Conservation (phyloP, 2,113 vertebrate species). For the Daubentonia madagascariensis region DNA sequence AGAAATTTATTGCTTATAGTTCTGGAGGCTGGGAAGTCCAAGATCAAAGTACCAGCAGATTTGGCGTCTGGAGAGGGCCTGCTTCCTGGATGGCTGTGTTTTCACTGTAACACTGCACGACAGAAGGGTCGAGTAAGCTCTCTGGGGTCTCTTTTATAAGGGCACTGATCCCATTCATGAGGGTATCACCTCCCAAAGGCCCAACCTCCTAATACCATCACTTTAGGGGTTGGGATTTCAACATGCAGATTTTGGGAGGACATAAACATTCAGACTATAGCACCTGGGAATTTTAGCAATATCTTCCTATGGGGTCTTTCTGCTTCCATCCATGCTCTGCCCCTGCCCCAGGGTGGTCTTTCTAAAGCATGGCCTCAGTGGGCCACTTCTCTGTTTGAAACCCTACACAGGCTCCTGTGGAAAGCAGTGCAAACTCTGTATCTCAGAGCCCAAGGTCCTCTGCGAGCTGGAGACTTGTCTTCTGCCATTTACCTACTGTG, state of each 20-base stretch:
- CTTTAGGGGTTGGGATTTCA: not conserved
- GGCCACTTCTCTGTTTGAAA: not conserved
- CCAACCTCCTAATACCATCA: not conserved
- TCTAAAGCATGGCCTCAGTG: not conserved
- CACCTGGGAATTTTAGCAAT: not conserved
- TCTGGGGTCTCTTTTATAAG: not conserved
- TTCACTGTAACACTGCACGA: not conserved
- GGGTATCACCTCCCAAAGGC: not conserved
- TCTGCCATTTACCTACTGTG: not conserved
- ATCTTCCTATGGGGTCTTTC: not conserved
- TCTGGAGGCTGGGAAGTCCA: not conserved
- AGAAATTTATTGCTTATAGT: not conserved
- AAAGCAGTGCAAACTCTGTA: not conserved
- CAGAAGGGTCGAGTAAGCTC: not conserved
- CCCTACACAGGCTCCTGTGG: not conserved
- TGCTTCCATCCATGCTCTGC: too few relatives aligned
- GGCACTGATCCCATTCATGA: not conserved
- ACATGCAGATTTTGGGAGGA: not conserved
- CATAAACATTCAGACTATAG: not conserved
- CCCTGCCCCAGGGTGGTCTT: not conserved
- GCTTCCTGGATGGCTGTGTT: not conserved
- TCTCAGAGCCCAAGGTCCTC: not conserved
- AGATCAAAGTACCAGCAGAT: too few relatives aligned
- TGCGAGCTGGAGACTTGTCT: not conserved
- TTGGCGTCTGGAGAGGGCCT: not conserved